Evolutionary conservation across 2,888 invertebrate species (phyloP), one percentile per base, ranked within the genome.

Genomic region (Neuroscelio doddi): DNA sequence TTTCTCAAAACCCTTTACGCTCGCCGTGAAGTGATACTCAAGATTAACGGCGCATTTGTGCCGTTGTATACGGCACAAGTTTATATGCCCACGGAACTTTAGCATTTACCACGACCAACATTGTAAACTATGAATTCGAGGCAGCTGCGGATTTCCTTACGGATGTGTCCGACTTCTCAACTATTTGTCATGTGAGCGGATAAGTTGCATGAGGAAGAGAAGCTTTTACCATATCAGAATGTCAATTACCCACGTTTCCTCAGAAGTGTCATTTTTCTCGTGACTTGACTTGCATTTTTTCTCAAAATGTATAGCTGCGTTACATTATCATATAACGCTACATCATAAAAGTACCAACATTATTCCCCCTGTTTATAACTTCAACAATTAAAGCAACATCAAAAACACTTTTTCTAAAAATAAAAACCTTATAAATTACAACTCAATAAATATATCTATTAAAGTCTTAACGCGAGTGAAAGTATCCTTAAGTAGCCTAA

Each of bases 191-290:
- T 46, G 47, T 10, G 53, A 44, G 50, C 42, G 17, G 3, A 16
- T 24, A 24, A 14, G n/a, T 44, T 10, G 9, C 27, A 27, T 26
- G 39, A n/a, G 46, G 30, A 16, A 36, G 12, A 34, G 41, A 51
- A 51, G 51, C 63, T 63, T 63, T 63, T 63, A 63, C 51, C 51
- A 51, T 56, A 63, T 56, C 63, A 36, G 30, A 9, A 56, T 47
- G 63, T 56, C 63, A 63, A 63, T 63, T 63, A 63, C 46, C 32
- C 50, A 51, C 51, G 29, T 52, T 61, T 61, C 38, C 61, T 16
- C 16, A 15, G 52, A 42, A 45, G 49, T 50, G 50, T 55, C 62
- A 55, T 62, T 55, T 62, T 62, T 50, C 50, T 8, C 29, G 34
- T 34, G 53, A 45, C 36, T 46, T 44, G 41, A 39, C 30, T 39